Conservation (phyloP, 2,113 vertebrate genomes). For the Psilopogon haemacephalus region DNA sequence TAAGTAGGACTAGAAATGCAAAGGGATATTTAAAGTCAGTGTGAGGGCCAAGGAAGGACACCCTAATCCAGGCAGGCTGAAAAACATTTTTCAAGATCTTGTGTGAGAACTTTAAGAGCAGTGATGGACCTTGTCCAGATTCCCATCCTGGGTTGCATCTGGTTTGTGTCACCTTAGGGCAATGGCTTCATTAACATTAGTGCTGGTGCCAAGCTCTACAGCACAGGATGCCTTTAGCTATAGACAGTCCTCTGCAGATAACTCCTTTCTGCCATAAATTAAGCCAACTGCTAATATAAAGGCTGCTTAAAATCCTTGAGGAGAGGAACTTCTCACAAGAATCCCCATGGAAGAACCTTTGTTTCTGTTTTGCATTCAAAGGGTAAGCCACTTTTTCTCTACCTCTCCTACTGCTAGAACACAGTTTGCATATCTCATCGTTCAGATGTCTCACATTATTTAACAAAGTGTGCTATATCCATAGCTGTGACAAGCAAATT, state of each 20-base stretch:
- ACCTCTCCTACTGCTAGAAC: not conserved
- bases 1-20: fast-evolving
- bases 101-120: not conserved
- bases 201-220: not conserved
- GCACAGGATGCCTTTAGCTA: not conserved
- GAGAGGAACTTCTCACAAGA: not conserved
- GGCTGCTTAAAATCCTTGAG: not conserved
- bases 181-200: not conserved
- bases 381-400: not conserved
- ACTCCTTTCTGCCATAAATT: not conserved
- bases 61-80: not conserved
- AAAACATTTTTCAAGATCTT: not conserved
- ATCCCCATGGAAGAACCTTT: not conserved
- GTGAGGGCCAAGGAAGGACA: not conserved
- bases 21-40: not conserved
- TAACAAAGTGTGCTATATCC: not conserved
- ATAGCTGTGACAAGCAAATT: slow-evolving; percentile 50
- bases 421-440: slow-evolving; percentile 1
- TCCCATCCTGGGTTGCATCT: not conserved
- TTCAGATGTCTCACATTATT: not conserved
- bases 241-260: not conserved
- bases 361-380: slow-evolving; percentile 1
- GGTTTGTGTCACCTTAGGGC: not conserved
- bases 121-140: not conserved
- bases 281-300: not conserved